A percentile compares a stretch with the other conserved stretches of the same genome.
Evolutionary conservation across 2,113 vertebrate genomes (phyloP).

Genomic region (Poeciliopsis prolifica): DNA sequence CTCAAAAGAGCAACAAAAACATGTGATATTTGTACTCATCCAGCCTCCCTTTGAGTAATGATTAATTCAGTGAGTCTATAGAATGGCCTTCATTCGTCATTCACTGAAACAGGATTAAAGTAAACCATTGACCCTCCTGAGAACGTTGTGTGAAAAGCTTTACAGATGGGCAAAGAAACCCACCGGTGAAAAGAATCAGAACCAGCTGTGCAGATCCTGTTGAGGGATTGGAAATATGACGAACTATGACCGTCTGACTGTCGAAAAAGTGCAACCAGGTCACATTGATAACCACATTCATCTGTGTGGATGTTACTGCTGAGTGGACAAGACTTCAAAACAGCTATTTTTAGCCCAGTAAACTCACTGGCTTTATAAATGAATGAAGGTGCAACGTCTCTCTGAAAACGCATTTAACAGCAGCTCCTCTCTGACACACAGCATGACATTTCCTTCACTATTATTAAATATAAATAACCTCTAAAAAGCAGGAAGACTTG

Average conservation of each 20-base stretch:
- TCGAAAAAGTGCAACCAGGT: background rate
- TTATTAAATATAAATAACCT: too few species aligned
- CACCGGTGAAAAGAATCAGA: background rate
- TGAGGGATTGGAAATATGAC: background rate
- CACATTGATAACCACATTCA: background rate
- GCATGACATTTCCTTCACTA: too few species aligned
- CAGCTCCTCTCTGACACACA: too few species aligned
- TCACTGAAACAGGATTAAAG: background rate
- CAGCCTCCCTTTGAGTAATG: background rate
- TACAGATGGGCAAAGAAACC: background rate
- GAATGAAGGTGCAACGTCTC: too few species aligned
- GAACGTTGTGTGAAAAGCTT: background rate
- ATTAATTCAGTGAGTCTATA: background rate
- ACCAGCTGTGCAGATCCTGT: too few species aligned
- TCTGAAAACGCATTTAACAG: too few species aligned
- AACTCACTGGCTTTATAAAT: too few species aligned
- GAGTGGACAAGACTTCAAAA: background rate
- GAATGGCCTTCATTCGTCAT: background rate
- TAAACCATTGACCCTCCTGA: background rate
- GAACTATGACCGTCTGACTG: background rate
- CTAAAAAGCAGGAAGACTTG: background rate
- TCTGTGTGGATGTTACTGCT: background rate
- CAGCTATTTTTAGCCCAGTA: too few species aligned
- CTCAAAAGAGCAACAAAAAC: background rate
- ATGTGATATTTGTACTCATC: background rate